A percentile compares a stretch with the other conserved stretches of the same genome.
These are phyloP conservation scores for Phyllostomus discolor DNA, from an alignment of 2,113 vertebrate species.

Conservation along the genomic window DNA sequence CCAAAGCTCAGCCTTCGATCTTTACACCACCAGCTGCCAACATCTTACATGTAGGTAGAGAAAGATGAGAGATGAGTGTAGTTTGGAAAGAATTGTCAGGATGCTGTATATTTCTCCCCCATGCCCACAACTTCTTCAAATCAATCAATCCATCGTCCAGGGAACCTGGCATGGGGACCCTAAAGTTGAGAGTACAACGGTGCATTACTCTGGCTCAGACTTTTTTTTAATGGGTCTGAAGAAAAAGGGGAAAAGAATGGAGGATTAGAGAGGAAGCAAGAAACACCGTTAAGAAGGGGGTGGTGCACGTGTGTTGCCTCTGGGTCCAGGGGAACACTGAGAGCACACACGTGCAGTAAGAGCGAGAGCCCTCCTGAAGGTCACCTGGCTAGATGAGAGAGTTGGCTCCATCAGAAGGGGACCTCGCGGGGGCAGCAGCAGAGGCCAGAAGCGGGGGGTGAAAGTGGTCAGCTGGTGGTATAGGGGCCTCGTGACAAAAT, in stretches of 20 bases:
- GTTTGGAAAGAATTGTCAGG: neutral
- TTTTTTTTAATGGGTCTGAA: neutral
- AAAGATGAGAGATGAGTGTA: neutral
- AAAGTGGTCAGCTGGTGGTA: neutral
- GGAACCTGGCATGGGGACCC: neutral
- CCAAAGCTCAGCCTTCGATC: neutral
- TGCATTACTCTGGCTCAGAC: rapidly evolving
- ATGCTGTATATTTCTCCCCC: neutral
- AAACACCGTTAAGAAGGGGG: neutral
- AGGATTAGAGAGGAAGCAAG: neutral
- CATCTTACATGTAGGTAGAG: neutral
- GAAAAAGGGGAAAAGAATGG: neutral
- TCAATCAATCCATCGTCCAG: neutral
- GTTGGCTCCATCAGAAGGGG: neutral
- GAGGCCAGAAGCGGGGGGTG: neutral
- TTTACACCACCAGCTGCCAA: neutral
- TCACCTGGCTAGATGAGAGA: neutral
- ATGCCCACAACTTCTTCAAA: neutral
- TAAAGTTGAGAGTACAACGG: neutral
- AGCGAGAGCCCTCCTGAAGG: neutral
- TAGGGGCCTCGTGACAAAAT: neutral
- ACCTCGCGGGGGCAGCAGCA: neutral
- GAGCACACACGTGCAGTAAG: neutral
- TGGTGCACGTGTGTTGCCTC: neutral
- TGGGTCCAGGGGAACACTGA: neutral